Conservation (phyloP, 2,797 vertebrate species). For the Paramormyrops hopkinsi region DNA sequence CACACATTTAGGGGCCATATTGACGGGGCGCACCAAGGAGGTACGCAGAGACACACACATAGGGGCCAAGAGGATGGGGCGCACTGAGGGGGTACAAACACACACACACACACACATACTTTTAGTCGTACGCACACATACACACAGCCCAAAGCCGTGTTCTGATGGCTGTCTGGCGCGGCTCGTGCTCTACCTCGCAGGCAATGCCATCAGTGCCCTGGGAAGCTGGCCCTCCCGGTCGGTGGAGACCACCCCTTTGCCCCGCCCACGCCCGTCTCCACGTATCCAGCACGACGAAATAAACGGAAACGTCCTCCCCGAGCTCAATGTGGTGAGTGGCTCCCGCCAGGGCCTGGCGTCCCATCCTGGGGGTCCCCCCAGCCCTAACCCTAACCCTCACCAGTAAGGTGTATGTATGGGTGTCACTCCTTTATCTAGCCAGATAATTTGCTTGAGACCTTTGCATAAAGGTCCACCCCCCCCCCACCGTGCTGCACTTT, state of each 20-base stretch:
- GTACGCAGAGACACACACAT: background rate
- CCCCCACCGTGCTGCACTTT: background rate
- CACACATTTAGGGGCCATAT: background rate
- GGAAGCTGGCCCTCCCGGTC: conserved; percentile 51
- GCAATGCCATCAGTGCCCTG: conserved; percentile 64
- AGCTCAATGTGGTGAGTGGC: conserved; percentile 56
- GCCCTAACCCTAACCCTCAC: background rate
- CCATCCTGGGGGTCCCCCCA: background rate
- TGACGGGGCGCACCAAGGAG: background rate
- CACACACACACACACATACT: background rate
- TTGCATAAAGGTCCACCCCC: conserved; percentile 9
- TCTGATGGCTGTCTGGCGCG: background rate
- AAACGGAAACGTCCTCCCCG: conserved; percentile 55
- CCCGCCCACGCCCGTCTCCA: conserved; percentile 54
- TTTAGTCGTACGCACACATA: background rate
- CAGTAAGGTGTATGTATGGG: background rate
- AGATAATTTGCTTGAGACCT: background rate
- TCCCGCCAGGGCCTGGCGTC: background rate
- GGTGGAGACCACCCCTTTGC: conserved; percentile 52
- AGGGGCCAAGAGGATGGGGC: no score
- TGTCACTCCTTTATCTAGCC: background rate
- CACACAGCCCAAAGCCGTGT: background rate
- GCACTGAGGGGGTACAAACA: background rate
- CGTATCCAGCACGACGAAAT: conserved; percentile 54
- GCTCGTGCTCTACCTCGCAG: conserved; percentile 36